These are phyloP conservation scores for Tolmerus cingulatus DNA, from an alignment of 2,888 invertebrate genomes.

Conservation along the genomic window DNA sequence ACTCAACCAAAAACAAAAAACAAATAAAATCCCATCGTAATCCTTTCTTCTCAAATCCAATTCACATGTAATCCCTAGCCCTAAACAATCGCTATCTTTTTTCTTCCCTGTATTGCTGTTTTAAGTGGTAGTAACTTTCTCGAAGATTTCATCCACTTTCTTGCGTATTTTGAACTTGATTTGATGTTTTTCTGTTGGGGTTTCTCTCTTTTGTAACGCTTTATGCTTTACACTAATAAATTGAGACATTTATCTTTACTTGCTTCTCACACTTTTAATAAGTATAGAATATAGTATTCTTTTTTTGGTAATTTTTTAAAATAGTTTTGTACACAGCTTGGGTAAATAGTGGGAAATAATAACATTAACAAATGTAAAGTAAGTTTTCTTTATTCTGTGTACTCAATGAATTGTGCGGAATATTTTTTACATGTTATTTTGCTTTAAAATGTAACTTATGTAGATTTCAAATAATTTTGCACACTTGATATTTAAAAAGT, in stretches of 20 bases:
- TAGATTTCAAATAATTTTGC: too few relatives aligned
- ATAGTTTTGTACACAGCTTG: conserved; percentile 5
- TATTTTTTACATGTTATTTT: neutral
- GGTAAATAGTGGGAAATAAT: neutral
- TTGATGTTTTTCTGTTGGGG: conserved; percentile 43
- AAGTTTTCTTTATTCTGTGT: neutral
- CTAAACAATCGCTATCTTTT: neutral
- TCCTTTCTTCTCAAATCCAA: neutral
- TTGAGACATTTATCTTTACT: neutral
- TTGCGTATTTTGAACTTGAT: neutral
- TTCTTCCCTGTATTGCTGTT: neutral
- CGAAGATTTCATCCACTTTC: neutral
- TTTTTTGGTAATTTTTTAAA: neutral
- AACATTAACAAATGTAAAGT: conserved; percentile 2
- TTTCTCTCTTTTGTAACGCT: conserved; percentile 28
- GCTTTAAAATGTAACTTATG: neutral
- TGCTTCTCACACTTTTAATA: neutral
- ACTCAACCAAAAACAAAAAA: neutral
- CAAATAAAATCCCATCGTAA: neutral
- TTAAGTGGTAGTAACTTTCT: neutral
- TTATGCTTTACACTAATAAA: conserved; percentile 35
- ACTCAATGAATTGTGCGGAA: neutral
- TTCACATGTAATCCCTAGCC: neutral
- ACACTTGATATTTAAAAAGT: too few relatives aligned
- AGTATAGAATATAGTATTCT: neutral